Percentiles rank a stretch among this genome's conserved stretches.
Evolutionary conservation across 1,140 invertebrate species (phyloP).

Genomic region (Apis laboriosa): DNA sequence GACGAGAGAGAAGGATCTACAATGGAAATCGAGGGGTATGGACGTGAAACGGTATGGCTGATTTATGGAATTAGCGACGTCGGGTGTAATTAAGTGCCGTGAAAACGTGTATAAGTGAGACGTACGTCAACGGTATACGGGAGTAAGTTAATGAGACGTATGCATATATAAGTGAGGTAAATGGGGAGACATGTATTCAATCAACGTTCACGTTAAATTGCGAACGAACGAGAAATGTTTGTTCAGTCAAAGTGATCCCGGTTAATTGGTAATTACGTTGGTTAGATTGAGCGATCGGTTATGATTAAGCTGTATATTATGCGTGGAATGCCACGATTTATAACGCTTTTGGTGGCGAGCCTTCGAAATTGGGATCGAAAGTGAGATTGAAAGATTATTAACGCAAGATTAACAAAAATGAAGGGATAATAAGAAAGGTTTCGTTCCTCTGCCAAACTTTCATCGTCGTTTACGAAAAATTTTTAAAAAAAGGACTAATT

Average conservation of each 20-base stretch:
- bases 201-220: slow-evolving; percentile 8
- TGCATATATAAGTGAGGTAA: neutral
- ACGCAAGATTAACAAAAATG: neutral
- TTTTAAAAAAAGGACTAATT: too few relatives aligned
- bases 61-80: slow-evolving; percentile 3
- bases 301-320: neutral
- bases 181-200: slow-evolving; percentile 11
- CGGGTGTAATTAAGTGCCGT: neutral
- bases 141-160: slow-evolving; percentile 11
- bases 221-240: neutral
- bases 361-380: neutral
- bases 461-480: neutral
- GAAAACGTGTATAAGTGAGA: neutral
- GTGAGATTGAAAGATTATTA: neutral
- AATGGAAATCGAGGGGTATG: too few relatives aligned
- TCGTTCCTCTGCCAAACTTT: too few relatives aligned
- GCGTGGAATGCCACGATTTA: neutral
- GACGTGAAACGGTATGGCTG: neutral
- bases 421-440: too few relatives aligned
- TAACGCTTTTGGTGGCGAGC: neutral
- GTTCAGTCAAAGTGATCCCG: neutral
- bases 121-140: neutral
- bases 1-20: too few relatives aligned
- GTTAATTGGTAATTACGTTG: slow-evolving; percentile 7
- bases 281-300: neutral